These are phyloP conservation scores for Coturnix japonica DNA, from an alignment of 2,113 vertebrate genomes.

Conservation along the genomic window DNA sequence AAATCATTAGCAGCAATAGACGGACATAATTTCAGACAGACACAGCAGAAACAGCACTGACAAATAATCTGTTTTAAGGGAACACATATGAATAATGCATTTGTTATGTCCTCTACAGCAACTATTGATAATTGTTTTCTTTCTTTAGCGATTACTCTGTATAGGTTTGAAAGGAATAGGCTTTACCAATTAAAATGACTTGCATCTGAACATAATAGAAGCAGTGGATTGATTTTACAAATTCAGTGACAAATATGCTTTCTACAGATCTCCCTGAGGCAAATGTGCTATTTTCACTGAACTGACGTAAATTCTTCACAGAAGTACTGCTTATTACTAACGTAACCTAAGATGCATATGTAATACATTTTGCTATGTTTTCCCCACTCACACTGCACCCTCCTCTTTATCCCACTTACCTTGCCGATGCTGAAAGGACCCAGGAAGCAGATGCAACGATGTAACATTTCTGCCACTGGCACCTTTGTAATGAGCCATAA, in stretches of 20 bases:
- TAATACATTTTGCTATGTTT: fast-evolving
- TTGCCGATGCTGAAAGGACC: conserved; percentile 77
- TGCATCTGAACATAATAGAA: not conserved
- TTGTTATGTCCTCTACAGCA: not conserved
- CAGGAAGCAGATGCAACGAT: conserved; percentile 80
- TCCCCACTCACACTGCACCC: not conserved
- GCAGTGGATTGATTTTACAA: not conserved
- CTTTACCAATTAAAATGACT: not conserved
- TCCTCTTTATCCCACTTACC: conserved; percentile 78
- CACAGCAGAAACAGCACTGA: not conserved
- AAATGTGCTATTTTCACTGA: not conserved
- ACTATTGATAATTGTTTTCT: not conserved
- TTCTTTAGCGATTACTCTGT: not conserved
- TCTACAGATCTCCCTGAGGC: not conserved
- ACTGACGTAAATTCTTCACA: not conserved
- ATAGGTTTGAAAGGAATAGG: not conserved
- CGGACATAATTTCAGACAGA: not conserved
- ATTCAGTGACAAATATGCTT: not conserved
- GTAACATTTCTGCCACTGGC: conserved; percentile 73
- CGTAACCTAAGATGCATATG: not conserved
- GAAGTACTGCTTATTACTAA: not conserved
- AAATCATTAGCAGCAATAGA: not conserved
- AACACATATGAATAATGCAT: not conserved
- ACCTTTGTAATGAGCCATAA: conserved; percentile 77
- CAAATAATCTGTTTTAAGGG: not conserved